These are phyloP conservation scores for Balaenoptera acutorostrata DNA, from an alignment of 2,113 vertebrate genomes.

Conservation along the genomic window DNA sequence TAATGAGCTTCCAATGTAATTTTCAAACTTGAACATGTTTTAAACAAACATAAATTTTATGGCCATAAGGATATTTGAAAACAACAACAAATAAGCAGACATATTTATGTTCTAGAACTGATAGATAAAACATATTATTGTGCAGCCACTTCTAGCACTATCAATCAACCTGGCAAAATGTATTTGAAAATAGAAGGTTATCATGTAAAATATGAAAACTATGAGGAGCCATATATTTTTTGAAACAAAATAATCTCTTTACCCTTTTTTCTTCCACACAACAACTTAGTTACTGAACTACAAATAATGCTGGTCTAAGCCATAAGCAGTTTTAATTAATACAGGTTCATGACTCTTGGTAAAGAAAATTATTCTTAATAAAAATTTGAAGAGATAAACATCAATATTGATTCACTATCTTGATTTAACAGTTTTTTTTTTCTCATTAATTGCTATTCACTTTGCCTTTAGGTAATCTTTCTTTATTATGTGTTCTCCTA, in stretches of 20 bases:
- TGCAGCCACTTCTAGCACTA: background rate
- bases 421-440: background rate
- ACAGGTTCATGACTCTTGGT: background rate
- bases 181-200: background rate
- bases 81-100: background rate
- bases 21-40: constrained; percentile 18
- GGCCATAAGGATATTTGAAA: background rate
- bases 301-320: background rate
- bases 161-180: background rate
- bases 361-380: constrained; percentile 17
- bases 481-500: background rate
- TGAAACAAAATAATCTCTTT: background rate
- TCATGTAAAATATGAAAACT: background rate
- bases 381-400: background rate
- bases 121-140: background rate
- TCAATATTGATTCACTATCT: background rate
- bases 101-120: constrained; percentile 1
- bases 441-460: background rate
- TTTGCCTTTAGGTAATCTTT: background rate
- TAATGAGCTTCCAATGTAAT: background rate
- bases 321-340: background rate
- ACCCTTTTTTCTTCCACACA: background rate
- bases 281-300: background rate
- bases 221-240: background rate
- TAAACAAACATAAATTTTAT: background rate